phyloP scores from a whole-genome alignment of 2,797 vertebrate genomes.

The Melanitta fusca region DNA sequence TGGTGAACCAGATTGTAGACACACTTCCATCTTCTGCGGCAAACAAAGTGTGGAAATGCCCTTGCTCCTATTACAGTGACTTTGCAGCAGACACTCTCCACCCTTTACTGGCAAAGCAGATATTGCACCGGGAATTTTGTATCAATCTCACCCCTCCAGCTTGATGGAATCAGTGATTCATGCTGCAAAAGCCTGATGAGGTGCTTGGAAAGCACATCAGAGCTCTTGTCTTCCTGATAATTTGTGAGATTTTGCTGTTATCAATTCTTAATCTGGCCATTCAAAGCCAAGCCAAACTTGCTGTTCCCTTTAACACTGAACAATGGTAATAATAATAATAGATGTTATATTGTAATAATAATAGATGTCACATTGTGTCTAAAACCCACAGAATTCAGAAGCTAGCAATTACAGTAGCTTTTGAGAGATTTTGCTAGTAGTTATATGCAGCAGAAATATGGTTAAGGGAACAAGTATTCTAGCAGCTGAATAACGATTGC shows the following conservation, averaged over 20 bases:
- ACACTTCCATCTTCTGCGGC: background rate
- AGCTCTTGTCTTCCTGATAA: background rate
- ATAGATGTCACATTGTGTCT: background rate
- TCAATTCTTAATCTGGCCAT: background rate
- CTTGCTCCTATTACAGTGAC: rapidly evolving
- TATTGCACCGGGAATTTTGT: background rate
- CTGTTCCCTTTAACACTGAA: background rate
- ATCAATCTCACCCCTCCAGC: background rate
- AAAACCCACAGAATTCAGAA: background rate
- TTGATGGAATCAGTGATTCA: background rate
- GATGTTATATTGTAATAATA: background rate
- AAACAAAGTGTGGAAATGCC: background rate
- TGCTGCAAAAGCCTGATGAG: background rate
- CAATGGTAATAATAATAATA: background rate
- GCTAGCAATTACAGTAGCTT: background rate
- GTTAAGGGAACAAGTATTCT: background rate
- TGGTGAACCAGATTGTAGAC: background rate
- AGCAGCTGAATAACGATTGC: background rate
- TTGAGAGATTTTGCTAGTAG: background rate
- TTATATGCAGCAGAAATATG: background rate
- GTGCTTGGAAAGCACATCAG: background rate
- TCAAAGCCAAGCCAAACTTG: background rate
- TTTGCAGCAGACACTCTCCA: background rate
- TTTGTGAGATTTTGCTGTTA: background rate
- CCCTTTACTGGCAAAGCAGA: background rate